phyloP scores from a whole-genome alignment of 37 sponge, comb jelly and placozoan genomes.

The Ianthella basta region DNA sequence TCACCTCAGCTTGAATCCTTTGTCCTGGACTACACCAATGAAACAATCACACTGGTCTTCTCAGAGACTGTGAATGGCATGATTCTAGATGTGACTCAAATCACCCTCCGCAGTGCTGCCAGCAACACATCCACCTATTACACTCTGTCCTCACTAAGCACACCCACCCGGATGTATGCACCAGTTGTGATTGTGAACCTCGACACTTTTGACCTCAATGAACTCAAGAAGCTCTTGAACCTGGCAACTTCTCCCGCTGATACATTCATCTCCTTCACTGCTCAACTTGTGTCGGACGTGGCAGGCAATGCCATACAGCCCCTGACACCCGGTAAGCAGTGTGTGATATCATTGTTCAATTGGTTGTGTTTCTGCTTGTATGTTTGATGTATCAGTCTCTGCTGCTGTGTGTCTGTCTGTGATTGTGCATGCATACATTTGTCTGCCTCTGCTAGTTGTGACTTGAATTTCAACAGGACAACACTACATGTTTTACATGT shows the following conservation, averaged over 20 bases:
- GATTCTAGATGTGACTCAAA: slow-evolving; percentile 73
- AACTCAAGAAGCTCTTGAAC: slow-evolving; percentile 61
- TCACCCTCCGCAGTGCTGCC: slow-evolving; percentile 73
- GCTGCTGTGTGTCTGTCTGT: too few species aligned
- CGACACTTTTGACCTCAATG: slow-evolving; percentile 57
- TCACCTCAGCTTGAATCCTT: slow-evolving; percentile 68
- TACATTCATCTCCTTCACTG: slow-evolving; percentile 80
- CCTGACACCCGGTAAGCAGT: not conserved
- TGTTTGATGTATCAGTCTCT: too few species aligned
- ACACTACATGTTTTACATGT: too few species aligned
- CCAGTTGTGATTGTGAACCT: slow-evolving; percentile 65
- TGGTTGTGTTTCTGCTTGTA: too few species aligned
- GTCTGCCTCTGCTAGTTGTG: too few species aligned
- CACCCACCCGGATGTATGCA: slow-evolving; percentile 10
- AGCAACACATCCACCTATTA: slow-evolving; percentile 14
- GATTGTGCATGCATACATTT: too few species aligned
- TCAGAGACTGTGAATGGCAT: slow-evolving; percentile 82
- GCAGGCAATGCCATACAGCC: slow-evolving; percentile 56
- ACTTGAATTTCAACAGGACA: too few species aligned
- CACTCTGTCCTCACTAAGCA: slow-evolving; percentile 51
- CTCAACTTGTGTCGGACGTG: slow-evolving; percentile 41
- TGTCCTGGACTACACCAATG: slow-evolving; percentile 68
- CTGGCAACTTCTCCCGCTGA: slow-evolving; percentile 57
- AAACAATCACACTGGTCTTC: slow-evolving; percentile 65
- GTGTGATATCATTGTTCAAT: too few species aligned